Evolutionary conservation across 2,113 vertebrate species (phyloP), one percentile per base, ranked within the genome.

Genomic region (Albula glossodonta): DNA sequence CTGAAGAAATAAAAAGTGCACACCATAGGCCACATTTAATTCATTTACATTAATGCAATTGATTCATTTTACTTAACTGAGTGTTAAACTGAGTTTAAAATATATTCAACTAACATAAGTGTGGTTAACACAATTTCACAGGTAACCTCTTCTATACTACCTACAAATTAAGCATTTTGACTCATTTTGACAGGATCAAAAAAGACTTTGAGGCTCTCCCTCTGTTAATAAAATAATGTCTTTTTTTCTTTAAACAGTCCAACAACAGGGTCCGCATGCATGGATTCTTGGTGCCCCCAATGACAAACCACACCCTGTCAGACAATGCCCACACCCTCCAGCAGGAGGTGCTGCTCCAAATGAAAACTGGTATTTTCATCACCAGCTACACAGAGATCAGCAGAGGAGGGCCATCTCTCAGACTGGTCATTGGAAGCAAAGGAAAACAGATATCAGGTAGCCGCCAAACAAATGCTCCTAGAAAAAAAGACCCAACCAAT

Each of bases 311-410:
- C 17, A 74, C 31, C 31, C 31, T 83, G 19, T 90, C 82, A 8
- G 94, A 93, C 86, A 83, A 5, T 0, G 90, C 92, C 7, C 57
- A n/a, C 15, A 89, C 87, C 4, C 92, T 96, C 51, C 92, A 92
- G 51, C 86, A 41, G 81, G 83, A 79, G 74, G 93, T 90, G 50
- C 63, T 93, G 9, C 12, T 51, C 0, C 0, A 85, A 63, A 94
- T 92, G 41, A 92, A 87, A 3, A 83, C 9, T 10, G 83, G 0
- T 0, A 63, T 41, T 41, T 41, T 84, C 5, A 92, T 96, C 91
- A 93, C 85, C 86, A 95, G 93, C 90, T 96, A 96, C 60, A 93
- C 92, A 80, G 94, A 95, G 89, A 89, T 95, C 78, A 41, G 4
- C 3, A 78, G 87, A 5, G 41, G 63, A 19, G 41, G n/a, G 3